Conservation (phyloP, 92 coral and sea anemone species). For the Phenganax marumi region DNA sequence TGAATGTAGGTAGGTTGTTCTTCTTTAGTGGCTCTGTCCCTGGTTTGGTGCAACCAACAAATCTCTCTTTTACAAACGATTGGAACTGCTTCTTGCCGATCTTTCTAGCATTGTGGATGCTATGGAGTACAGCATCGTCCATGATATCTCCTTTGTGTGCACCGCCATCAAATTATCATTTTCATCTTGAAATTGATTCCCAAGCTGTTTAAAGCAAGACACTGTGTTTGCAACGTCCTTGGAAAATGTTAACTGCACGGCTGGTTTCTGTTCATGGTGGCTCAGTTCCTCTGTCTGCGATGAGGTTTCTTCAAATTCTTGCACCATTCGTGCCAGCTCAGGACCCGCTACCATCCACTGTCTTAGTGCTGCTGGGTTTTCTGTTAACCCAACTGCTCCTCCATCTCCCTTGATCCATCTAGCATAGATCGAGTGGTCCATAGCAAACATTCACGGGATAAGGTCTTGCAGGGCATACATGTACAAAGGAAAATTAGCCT, state of each 20-base stretch:
- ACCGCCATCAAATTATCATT: slow-evolving; percentile 52
- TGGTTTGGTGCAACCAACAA: slow-evolving; percentile 35
- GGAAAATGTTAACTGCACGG: slow-evolving; percentile 46
- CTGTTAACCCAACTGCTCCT: slow-evolving; percentile 63
- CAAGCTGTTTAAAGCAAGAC: slow-evolving; percentile 42
- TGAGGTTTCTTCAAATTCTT: slow-evolving; percentile 58
- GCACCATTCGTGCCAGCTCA: slow-evolving; percentile 58
- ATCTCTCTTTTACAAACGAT: slow-evolving; percentile 46
- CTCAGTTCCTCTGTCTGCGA: slow-evolving; percentile 37
- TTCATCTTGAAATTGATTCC: slow-evolving; percentile 56
- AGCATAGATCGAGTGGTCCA: slow-evolving; percentile 60
- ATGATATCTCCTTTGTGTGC: slow-evolving; percentile 58
- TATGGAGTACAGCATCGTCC: slow-evolving; percentile 31
- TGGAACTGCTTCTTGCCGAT: slow-evolving; percentile 51
- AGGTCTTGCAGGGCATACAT: slow-evolving; percentile 52
- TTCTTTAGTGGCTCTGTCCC: slow-evolving; percentile 47
- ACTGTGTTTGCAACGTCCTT: slow-evolving; percentile 48
- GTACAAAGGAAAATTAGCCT: slow-evolving; percentile 59
- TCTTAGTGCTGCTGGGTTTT: slow-evolving; percentile 61
- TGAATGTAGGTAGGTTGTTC: slow-evolving; percentile 58
- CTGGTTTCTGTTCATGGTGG: slow-evolving; percentile 49
- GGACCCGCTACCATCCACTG: slow-evolving; percentile 75
- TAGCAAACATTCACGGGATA: slow-evolving; percentile 66
- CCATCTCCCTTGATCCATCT: slow-evolving; percentile 66
- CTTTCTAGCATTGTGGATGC: slow-evolving; percentile 42